These are phyloP conservation scores for Dinomys branickii DNA, from an alignment of 2,113 vertebrate genomes.

Conservation along the genomic window DNA sequence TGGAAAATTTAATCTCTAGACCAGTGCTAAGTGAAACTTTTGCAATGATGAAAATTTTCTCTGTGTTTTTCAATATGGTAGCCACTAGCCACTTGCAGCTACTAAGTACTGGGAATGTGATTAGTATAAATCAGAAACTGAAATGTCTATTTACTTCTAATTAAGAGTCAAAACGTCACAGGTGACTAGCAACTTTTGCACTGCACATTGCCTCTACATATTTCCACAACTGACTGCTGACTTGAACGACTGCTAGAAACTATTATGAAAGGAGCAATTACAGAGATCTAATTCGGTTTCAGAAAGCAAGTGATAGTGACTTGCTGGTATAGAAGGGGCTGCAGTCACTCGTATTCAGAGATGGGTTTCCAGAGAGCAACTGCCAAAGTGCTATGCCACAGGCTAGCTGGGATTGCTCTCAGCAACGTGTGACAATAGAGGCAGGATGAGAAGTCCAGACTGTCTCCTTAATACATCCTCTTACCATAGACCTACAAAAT, in stretches of 20 bases:
- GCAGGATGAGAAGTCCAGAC: not conserved
- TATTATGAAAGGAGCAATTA: not conserved
- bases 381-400: not conserved
- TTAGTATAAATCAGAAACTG: not conserved
- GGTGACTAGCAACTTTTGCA: not conserved
- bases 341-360: not conserved
- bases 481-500: not conserved
- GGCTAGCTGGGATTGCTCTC: not conserved
- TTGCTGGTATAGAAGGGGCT: not conserved
- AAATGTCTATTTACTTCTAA: not conserved
- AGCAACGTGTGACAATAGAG: not conserved
- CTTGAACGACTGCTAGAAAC: not conserved
- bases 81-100: not conserved
- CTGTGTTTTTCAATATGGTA: not conserved
- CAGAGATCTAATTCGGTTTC: not conserved
- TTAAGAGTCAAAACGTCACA: not conserved
- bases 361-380: not conserved
- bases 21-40: not conserved
- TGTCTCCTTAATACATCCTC: not conserved
- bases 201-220: not conserved
- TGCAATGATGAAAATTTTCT: not conserved
- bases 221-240: not conserved
- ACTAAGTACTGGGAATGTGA: not conserved
- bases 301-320: not conserved
- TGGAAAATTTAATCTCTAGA: not conserved